Percentiles rank a stretch among this genome's conserved stretches.
Evolutionary conservation across 92 coral and sea anemone genomes (phyloP).

Genomic region (Plumapathes pennacea): DNA sequence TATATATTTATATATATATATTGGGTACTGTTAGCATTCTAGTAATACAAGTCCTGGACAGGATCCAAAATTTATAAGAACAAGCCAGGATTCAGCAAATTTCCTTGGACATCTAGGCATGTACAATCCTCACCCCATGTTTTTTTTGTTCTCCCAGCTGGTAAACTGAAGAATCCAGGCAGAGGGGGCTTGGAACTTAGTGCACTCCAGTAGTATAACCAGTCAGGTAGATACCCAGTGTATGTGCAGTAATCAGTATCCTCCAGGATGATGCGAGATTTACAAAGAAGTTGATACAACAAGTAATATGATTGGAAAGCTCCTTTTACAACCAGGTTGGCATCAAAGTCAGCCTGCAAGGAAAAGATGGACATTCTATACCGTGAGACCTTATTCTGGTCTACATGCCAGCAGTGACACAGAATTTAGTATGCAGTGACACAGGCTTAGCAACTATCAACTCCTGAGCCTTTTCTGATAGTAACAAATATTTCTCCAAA

Average conservation of each 20-base stretch:
- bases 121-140: slow-evolving; percentile 71
- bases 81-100: too few species aligned
- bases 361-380: background rate
- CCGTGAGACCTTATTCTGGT: background rate
- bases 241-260: slow-evolving; percentile 63
- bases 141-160: slow-evolving; percentile 77
- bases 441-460: background rate
- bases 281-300: slow-evolving; percentile 67
- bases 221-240: slow-evolving; percentile 71
- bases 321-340: slow-evolving; percentile 48
- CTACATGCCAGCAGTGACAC: too few species aligned
- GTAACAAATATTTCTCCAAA: too few species aligned
- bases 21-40: too few species aligned
- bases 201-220: slow-evolving; percentile 79
- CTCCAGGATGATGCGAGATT: slow-evolving; percentile 66
- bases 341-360: slow-evolving; percentile 62
- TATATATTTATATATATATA: too few species aligned
- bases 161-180: slow-evolving; percentile 57
- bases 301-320: slow-evolving; percentile 55
- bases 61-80: too few species aligned
- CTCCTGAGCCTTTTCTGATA: background rate
- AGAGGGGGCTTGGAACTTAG: slow-evolving; percentile 66
- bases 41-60: too few species aligned
- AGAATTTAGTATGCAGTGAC: too few species aligned
- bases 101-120: too few species aligned